phyloP scores from a whole-genome alignment of 2,797 vertebrate genomes.

The Mormyrus hasselquistii region DNA sequence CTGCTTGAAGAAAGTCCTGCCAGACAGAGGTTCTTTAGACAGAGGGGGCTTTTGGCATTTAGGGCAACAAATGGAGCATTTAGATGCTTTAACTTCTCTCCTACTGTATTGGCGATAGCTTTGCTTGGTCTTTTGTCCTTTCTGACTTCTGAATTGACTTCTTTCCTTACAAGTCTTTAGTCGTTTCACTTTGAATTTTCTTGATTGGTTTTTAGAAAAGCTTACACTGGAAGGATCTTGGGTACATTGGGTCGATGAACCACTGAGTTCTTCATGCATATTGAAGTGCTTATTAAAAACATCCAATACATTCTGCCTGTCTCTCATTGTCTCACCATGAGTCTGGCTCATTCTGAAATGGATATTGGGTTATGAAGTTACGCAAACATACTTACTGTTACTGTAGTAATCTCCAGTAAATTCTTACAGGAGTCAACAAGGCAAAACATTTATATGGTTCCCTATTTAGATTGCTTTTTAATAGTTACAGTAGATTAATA shows the following conservation, averaged over 20 bases:
- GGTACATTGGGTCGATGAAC: not conserved
- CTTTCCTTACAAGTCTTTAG: slow-evolving; percentile 61
- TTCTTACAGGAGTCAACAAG: not conserved
- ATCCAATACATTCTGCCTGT: slow-evolving; percentile 32
- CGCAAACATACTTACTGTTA: not conserved
- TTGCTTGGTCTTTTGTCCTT: slow-evolving; percentile 33
- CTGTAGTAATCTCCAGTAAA: not conserved
- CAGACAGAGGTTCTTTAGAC: slow-evolving; percentile 34
- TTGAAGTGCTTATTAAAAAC: slow-evolving; percentile 32
- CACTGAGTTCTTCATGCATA: slow-evolving; percentile 25
- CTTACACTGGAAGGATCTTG: slow-evolving; percentile 19
- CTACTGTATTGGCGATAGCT: slow-evolving; percentile 26
- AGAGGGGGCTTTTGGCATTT: slow-evolving; percentile 27
- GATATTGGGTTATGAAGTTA: slow-evolving; percentile 34
- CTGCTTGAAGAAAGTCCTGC: slow-evolving; percentile 36
- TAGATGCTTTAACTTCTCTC: slow-evolving; percentile 19
- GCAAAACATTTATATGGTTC: not conserved
- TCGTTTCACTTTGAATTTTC: slow-evolving; percentile 48
- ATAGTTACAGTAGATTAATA: not conserved
- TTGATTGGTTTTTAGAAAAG: not conserved
- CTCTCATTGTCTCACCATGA: slow-evolving; percentile 29
- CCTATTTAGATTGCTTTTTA: not conserved
- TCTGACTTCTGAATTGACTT: slow-evolving; percentile 38
- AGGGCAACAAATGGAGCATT: slow-evolving; percentile 30
- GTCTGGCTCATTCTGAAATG: slow-evolving; percentile 37